phyloP scores from a whole-genome alignment of 2,888 invertebrate species.

The Caenorhabditis becei region DNA sequence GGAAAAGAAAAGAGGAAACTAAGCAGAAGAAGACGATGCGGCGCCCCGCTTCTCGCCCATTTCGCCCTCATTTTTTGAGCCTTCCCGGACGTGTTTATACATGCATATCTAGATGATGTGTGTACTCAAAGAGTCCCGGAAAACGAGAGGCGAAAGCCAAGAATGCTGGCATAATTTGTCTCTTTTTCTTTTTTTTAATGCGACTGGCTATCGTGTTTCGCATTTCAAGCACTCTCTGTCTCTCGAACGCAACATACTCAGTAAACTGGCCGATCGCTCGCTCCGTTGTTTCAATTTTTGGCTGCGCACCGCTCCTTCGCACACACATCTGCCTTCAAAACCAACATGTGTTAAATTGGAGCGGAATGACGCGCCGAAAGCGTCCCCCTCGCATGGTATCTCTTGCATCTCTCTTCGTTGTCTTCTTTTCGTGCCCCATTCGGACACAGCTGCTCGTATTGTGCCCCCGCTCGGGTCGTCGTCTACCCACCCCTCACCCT shows the following conservation, averaged over 20 bases:
- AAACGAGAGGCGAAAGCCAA: slow-evolving; percentile 3
- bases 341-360: slow-evolving; percentile 59
- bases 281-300: slow-evolving; percentile 13
- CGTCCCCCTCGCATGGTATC: slow-evolving; percentile 33
- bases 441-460: slow-evolving; percentile 51
- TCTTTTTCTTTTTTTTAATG: slow-evolving; percentile 25
- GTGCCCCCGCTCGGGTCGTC: not conserved
- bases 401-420: slow-evolving; percentile 34
- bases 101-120: slow-evolving; percentile 47
- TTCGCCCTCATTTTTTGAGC: slow-evolving; percentile 11
- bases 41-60: not conserved
- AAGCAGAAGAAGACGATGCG: slow-evolving; percentile 21
- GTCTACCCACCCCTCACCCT: not conserved
- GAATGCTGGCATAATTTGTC: slow-evolving; percentile 39
- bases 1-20: slow-evolving; percentile 14
- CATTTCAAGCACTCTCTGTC: slow-evolving; percentile 4
- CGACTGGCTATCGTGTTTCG: slow-evolving; percentile 16
- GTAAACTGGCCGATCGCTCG: not conserved
- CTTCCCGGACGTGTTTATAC: slow-evolving; percentile 46
- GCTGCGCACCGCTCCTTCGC: slow-evolving; percentile 5
- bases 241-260: slow-evolving; percentile 5
- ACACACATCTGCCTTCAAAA: slow-evolving; percentile 46
- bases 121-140: slow-evolving; percentile 19
- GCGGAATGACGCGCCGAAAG: slow-evolving; percentile 26
- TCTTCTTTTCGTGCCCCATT: slow-evolving; percentile 24